These are phyloP conservation scores for Fratercula arctica DNA, from an alignment of 2,797 vertebrate species.

Conservation along the genomic window DNA sequence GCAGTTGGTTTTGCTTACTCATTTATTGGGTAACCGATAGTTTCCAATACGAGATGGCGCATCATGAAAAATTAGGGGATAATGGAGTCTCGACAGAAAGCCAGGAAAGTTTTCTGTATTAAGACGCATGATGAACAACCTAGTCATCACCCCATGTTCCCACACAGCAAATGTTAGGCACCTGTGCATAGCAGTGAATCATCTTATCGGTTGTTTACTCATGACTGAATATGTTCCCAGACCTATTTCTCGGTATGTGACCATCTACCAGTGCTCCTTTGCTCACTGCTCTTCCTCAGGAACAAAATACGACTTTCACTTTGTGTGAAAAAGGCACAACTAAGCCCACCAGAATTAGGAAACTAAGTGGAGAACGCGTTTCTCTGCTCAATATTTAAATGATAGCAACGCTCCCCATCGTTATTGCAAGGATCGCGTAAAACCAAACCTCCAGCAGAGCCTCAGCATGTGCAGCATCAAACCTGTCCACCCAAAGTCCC, in stretches of 20 bases:
- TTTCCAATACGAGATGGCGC: constrained; percentile 1
- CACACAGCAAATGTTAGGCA: constrained; percentile 62
- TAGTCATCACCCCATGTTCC: constrained; percentile 47
- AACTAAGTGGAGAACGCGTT: rapidly evolving
- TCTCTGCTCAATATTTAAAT: background rate
- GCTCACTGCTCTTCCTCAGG: background rate
- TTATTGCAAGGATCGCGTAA: background rate
- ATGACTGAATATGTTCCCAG: background rate
- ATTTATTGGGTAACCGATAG: constrained; percentile 1
- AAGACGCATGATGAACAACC: constrained; percentile 43
- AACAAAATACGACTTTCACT: background rate
- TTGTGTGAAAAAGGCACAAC: background rate
- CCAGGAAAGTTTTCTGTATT: constrained; percentile 14
- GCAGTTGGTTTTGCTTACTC: constrained; percentile 27
- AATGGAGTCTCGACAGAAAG: background rate
- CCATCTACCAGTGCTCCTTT: background rate
- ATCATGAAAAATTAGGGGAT: constrained; percentile 8
- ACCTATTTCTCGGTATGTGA: background rate
- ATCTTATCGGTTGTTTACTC: constrained; percentile 42
- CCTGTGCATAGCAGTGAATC: constrained; percentile 58
- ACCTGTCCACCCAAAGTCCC: background rate
- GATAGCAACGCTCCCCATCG: rapidly evolving
- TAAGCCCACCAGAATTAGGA: background rate
- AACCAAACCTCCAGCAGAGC: background rate
- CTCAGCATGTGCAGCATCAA: background rate